These are phyloP conservation scores for Azemiops feae DNA, from an alignment of 2,113 vertebrate species.

Conservation along the genomic window DNA sequence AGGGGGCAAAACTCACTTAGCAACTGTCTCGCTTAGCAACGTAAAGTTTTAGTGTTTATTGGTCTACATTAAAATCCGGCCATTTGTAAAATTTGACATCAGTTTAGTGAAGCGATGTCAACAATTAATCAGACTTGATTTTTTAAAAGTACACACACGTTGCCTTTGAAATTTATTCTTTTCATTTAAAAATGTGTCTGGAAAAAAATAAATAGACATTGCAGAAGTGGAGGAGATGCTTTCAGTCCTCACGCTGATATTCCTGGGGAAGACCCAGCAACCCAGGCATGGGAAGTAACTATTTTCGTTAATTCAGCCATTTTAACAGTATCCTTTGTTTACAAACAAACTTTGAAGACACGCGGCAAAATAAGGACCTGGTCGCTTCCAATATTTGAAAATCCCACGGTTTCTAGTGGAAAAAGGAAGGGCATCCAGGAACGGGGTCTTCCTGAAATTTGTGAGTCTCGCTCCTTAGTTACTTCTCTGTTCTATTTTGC, in stretches of 20 bases:
- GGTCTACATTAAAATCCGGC: neutral
- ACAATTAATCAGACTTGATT: neutral
- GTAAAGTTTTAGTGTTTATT: too few species aligned
- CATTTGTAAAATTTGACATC: neutral
- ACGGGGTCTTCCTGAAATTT: neutral
- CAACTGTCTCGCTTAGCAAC: too few species aligned
- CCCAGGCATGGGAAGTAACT: neutral
- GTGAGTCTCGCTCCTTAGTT: neutral
- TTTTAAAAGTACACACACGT: neutral
- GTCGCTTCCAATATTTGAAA: too few species aligned
- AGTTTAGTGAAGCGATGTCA: neutral
- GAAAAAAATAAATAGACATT: neutral
- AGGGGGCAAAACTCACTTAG: too few species aligned
- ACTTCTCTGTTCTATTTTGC: slow-evolving; percentile 8
- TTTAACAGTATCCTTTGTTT: neutral
- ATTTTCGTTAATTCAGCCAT: neutral
- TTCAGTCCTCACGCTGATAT: neutral
- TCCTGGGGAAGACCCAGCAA: too few species aligned
- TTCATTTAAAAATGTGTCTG: neutral
- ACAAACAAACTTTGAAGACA: neutral
- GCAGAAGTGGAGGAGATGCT: neutral
- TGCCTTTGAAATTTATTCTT: neutral
- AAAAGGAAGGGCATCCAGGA: neutral
- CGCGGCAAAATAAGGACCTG: neutral
- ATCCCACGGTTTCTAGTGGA: neutral